phyloP scores from a whole-genome alignment of 2,113 vertebrate species.

The Trichechus manatus region DNA sequence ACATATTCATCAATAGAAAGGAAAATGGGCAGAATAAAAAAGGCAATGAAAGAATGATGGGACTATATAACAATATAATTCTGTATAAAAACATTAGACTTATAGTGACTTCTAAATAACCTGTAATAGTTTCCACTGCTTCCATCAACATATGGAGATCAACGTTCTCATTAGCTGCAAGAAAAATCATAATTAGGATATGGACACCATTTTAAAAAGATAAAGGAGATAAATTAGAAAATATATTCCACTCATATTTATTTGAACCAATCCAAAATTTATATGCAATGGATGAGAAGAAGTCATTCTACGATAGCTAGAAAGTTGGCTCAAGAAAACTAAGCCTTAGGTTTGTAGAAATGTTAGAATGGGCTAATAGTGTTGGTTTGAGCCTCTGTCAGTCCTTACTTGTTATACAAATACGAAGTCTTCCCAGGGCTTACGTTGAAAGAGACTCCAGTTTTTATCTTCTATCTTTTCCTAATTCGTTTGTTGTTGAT shows the following conservation, averaged over 20 bases:
- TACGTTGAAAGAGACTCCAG: not conserved
- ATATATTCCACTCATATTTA: not conserved
- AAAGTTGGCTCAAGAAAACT: not conserved
- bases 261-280: not conserved
- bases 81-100: not conserved
- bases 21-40: not conserved
- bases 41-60: not conserved
- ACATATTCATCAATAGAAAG: not conserved
- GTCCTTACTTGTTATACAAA: not conserved
- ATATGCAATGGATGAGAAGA: not conserved
- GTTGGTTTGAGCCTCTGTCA: not conserved
- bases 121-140: slow-evolving; percentile 22
- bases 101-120: not conserved
- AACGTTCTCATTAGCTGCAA: slow-evolving; percentile 24
- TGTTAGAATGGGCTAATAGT: not conserved
- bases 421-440: not conserved
- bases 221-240: not conserved
- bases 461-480: not conserved
- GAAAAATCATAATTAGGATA: slow-evolving; percentile 29
- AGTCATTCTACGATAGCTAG: not conserved
- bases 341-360: not conserved
- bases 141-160: not conserved
- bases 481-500: not conserved
- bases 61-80: not conserved
- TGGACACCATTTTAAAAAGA: not conserved